Evolutionary conservation across 2,888 invertebrate genomes (phyloP).

Genomic region (Drosophila falleni): DNA sequence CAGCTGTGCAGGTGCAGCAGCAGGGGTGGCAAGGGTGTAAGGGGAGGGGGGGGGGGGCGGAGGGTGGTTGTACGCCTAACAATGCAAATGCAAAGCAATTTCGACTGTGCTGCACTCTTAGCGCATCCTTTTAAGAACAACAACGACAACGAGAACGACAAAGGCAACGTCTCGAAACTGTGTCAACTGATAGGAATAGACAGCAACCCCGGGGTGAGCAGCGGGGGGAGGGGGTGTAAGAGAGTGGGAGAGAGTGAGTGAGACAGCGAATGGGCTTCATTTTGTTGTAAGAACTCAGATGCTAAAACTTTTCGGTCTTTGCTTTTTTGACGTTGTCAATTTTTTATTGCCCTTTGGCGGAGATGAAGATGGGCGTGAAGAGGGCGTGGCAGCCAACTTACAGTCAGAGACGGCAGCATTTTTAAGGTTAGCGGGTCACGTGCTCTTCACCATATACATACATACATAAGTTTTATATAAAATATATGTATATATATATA

Average conservation of each 20-base stretch:
- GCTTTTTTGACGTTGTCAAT: conserved; percentile 65
- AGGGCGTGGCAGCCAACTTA: conserved; percentile 4
- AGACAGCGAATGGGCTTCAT: background rate
- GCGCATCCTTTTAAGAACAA: conserved; percentile 38
- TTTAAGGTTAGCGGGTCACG: conserved; percentile 79
- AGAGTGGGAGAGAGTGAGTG: background rate
- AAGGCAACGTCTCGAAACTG: conserved; percentile 22
- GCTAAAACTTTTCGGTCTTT: conserved; percentile 25
- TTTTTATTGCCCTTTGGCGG: conserved; percentile 74
- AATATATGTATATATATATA: background rate
- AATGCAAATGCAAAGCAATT: conserved; percentile 67
- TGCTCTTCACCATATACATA: conserved; percentile 51
- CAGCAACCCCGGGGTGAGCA: background rate
- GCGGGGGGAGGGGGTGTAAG: too few species aligned
- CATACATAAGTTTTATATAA: background rate
- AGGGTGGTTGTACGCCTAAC: conserved; percentile 24
- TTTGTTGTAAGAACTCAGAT: conserved; percentile 7
- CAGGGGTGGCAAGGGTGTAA: too few species aligned
- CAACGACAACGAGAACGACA: background rate
- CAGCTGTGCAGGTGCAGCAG: conserved; percentile 52
- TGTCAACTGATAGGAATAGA: conserved; percentile 43
- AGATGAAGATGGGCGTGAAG: background rate
- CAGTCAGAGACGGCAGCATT: conserved; percentile 8
- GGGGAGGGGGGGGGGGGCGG: fast-evolving
- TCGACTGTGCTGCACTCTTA: conserved; percentile 46